Conservation (phyloP, 1,140 invertebrate species). For the Sycophaga agraensis region DNA sequence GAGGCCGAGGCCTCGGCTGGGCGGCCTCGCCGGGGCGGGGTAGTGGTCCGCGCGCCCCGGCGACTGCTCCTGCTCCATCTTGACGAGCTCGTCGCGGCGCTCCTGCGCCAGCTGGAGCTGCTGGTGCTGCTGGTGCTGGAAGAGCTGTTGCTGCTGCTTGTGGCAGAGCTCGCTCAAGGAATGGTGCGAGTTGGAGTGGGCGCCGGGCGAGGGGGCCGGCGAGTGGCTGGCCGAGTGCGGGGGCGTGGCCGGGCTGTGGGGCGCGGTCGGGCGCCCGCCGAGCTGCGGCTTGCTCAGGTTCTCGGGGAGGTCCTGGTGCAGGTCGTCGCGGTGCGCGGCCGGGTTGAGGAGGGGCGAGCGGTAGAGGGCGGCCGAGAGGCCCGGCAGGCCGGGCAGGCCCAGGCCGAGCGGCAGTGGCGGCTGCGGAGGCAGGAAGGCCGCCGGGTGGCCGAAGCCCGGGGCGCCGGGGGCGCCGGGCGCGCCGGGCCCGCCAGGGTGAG, state of each 20-base stretch:
- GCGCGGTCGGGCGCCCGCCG: conserved; percentile 21
- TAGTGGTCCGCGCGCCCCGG: not conserved
- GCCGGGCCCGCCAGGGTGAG: conserved; percentile 58
- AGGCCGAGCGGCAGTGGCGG: conserved; percentile 55
- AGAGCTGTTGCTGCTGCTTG: conserved; percentile 34
- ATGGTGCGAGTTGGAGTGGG: conserved; percentile 63
- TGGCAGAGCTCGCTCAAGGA: conserved; percentile 61
- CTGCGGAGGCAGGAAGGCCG: conserved; percentile 61
- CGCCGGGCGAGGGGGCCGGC: conserved; percentile 57
- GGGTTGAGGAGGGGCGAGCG: conserved; percentile 46
- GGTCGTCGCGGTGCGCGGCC: conserved; percentile 54
- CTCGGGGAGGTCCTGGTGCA: conserved; percentile 78
- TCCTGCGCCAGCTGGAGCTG: conserved; percentile 32
- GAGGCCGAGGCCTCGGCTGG: conserved; percentile 59
- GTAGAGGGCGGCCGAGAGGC: conserved; percentile 50
- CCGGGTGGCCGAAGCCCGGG: conserved; percentile 31
- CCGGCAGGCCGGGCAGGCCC: conserved; percentile 48
- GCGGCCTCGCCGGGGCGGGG: conserved; percentile 44
- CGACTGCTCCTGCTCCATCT: conserved; percentile 13
- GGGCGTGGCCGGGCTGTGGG: not conserved
- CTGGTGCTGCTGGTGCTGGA: conserved; percentile 35
- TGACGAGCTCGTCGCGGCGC: conserved; percentile 26
- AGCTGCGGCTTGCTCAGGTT: conserved; percentile 75
- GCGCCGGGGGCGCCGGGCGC: conserved; percentile 43
- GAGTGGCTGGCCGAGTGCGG: conserved; percentile 40